Percentiles rank a stretch among this genome's conserved stretches.
Conservation (phyloP, 1,140 invertebrate genomes). For the Nilaparvata lugens region DNA sequence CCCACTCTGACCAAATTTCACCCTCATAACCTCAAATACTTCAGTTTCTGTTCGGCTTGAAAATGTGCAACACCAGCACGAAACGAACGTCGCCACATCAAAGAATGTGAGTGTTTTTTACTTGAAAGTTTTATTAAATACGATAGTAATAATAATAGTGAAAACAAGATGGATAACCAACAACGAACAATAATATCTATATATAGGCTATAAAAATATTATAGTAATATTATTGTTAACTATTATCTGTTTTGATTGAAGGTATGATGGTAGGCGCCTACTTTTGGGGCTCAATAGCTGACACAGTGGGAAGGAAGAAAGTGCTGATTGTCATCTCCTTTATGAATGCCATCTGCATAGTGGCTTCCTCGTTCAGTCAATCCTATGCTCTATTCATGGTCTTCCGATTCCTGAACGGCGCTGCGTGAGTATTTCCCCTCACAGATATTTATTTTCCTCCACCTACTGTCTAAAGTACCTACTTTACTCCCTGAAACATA, state of each 20-base stretch:
- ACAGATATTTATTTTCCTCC: slow-evolving; percentile 9
- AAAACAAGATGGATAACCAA: too few species aligned
- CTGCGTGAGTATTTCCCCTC: slow-evolving; percentile 69
- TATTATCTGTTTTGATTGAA: slow-evolving; percentile 37
- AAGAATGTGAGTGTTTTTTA: too few species aligned
- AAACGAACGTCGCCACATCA: too few species aligned
- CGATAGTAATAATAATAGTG: too few species aligned
- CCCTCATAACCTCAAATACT: neutral
- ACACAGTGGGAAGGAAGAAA: slow-evolving; percentile 72
- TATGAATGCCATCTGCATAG: slow-evolving; percentile 80
- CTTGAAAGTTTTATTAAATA: too few species aligned
- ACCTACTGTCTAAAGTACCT: too few species aligned
- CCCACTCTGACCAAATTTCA: neutral
- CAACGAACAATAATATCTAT: too few species aligned
- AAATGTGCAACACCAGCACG: too few species aligned
- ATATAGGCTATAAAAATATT: too few species aligned
- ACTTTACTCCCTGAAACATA: too few species aligned
- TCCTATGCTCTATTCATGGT: slow-evolving; percentile 78
- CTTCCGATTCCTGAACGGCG: slow-evolving; percentile 81
- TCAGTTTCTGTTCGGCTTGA: too few species aligned
- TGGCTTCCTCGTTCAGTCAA: slow-evolving; percentile 79
- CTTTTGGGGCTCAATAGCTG: slow-evolving; percentile 82
- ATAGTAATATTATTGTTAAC: slow-evolving; percentile 6
- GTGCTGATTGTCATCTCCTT: slow-evolving; percentile 80
- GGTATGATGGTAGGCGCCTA: slow-evolving; percentile 92